Evolutionary conservation across 2,797 vertebrate genomes (phyloP).

Genomic region (Crypturellus tataupa): DNA sequence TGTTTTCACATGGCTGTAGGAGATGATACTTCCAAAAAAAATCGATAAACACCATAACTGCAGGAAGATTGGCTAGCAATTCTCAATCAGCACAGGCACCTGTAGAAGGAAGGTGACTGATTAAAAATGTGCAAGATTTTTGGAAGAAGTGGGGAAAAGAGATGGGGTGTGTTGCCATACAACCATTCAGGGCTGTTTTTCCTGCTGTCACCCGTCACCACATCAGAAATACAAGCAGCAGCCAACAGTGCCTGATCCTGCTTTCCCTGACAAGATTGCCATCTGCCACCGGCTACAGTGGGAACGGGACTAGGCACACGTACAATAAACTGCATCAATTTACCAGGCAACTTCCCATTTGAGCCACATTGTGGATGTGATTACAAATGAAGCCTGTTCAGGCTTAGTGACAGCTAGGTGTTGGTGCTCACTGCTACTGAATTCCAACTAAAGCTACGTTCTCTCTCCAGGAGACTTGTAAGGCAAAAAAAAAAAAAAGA

Average conservation of each 20-base stretch:
- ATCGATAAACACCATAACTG: not conserved
- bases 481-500: not conserved
- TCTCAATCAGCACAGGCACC: not conserved
- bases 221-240: not conserved
- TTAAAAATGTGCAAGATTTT: not conserved
- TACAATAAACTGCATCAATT: not conserved
- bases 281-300: not conserved
- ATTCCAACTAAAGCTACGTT: not conserved
- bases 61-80: not conserved
- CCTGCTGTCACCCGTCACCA: not conserved
- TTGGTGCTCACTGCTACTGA: rapidly evolving
- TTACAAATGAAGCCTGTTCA: conserved; percentile 29
- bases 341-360: conserved; percentile 14
- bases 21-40: not conserved
- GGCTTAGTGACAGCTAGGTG: not conserved
- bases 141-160: not conserved
- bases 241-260: not conserved
- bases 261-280: not conserved
- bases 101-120: not conserved
- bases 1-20: not conserved
- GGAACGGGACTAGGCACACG: rapidly evolving
- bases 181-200: not conserved
- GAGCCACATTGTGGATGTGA: conserved; percentile 33
- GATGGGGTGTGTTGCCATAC: not conserved
- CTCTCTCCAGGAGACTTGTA: not conserved